phyloP scores from a whole-genome alignment of 2,113 vertebrate species.

The Microcebus tavaratra region DNA sequence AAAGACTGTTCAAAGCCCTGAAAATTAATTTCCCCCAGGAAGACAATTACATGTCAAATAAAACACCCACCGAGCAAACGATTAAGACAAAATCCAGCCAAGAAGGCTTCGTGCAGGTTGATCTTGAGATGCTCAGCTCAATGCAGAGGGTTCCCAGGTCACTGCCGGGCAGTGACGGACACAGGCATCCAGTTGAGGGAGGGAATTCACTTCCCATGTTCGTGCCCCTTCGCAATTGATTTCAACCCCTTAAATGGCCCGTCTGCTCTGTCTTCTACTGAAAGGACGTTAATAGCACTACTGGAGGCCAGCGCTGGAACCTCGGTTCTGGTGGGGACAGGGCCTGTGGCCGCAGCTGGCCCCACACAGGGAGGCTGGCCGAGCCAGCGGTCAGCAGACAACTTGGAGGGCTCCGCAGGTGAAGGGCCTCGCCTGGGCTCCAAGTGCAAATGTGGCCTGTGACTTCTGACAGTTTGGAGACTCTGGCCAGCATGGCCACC shows the following conservation, averaged over 20 bases:
- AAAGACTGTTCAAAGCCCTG: constrained; percentile 49
- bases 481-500: not conserved
- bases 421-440: not conserved
- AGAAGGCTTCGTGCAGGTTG: not conserved
- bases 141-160: not conserved
- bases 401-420: not conserved
- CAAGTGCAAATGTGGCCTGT: not conserved
- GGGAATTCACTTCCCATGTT: not conserved
- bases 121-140: not conserved
- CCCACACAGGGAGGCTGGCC: not conserved
- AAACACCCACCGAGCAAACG: constrained; percentile 52
- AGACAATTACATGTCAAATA: constrained; percentile 61
- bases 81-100: constrained; percentile 33
- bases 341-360: rapidly evolving
- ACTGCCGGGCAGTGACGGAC: not conserved
- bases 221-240: not conserved
- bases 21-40: constrained; percentile 67
- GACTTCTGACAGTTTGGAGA: not conserved
- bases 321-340: rapidly evolving
- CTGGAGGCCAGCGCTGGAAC: rapidly evolving
- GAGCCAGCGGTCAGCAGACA: too few relatives aligned
- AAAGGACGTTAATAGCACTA: not conserved
- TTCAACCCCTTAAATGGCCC: not conserved
- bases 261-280: not conserved
- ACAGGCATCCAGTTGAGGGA: rapidly evolving